These are phyloP conservation scores for Uria aalge DNA, from an alignment of 2,113 vertebrate species.

Conservation along the genomic window DNA sequence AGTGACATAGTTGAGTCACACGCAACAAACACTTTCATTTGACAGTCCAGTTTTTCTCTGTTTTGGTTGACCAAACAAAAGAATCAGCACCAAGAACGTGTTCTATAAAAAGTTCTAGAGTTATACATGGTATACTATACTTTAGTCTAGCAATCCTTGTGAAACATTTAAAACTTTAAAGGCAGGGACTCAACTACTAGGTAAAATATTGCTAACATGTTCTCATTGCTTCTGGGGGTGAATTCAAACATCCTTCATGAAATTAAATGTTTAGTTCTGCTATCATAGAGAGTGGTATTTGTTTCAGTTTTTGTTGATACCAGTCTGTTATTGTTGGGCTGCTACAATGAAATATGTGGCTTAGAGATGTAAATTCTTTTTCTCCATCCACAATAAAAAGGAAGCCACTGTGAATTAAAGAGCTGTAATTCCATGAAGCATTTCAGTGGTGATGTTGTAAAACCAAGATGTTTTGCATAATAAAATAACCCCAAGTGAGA, in stretches of 20 bases:
- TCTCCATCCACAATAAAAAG: background rate
- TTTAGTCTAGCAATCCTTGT: background rate
- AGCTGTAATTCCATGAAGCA: background rate
- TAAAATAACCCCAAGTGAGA: slow-evolving; percentile 23
- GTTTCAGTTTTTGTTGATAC: background rate
- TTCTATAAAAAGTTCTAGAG: background rate
- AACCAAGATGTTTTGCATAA: slow-evolving; percentile 13
- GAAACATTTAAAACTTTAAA: background rate
- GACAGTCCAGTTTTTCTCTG: background rate
- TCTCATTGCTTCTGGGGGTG: background rate
- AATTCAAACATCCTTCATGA: background rate
- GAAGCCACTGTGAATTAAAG: background rate
- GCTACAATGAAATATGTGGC: background rate
- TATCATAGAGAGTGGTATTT: background rate
- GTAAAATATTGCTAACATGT: background rate
- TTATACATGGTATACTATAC: background rate
- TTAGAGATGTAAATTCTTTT: background rate
- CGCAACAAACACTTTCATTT: background rate
- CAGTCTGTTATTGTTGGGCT: background rate
- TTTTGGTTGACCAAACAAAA: background rate
- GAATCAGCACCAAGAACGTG: background rate
- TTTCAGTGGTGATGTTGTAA: background rate
- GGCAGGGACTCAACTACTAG: background rate
- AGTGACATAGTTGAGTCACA: background rate
- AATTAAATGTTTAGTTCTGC: background rate